These are phyloP conservation scores for Nyctalus aviator DNA, from an alignment of 2,797 vertebrate genomes.

Conservation along the genomic window DNA sequence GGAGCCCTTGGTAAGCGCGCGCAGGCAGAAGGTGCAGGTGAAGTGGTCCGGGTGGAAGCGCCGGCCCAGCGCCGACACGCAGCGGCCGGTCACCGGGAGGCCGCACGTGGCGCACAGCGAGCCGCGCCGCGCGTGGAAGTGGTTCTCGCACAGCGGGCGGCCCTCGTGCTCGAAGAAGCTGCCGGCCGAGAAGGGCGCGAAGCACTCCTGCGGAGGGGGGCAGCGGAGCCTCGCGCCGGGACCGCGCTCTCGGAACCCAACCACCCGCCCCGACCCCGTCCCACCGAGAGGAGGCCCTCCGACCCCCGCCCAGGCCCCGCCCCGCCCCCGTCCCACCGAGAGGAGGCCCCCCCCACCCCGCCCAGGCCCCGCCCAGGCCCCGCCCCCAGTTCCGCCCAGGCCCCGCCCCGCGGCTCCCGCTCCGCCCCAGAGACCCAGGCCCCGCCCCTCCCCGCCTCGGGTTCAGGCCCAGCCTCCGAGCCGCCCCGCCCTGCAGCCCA, in stretches of 20 bases:
- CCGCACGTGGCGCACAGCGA: slow-evolving; percentile 94
- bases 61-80: slow-evolving; percentile 95
- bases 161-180: slow-evolving; percentile 96
- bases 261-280: neutral
- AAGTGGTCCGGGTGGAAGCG: slow-evolving; percentile 97
- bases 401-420: too few relatives aligned
- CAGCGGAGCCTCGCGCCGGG: rapidly evolving
- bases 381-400: too few relatives aligned
- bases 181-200: slow-evolving; percentile 93
- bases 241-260: rapidly evolving
- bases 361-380: too few relatives aligned
- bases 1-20: slow-evolving; percentile 95
- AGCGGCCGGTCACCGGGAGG: slow-evolving; percentile 95
- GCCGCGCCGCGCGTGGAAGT: slow-evolving; percentile 94
- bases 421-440: rapidly evolving
- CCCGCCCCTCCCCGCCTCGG: neutral
- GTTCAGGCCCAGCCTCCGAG: too few relatives aligned
- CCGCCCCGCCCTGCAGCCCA: too few relatives aligned
- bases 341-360: neutral
- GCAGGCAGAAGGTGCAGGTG: slow-evolving; percentile 95
- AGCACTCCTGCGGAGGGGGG: slow-evolving; percentile 90
- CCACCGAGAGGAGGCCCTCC: neutral
- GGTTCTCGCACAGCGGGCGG: slow-evolving; percentile 94
- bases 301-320: too few relatives aligned
- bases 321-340: rapidly evolving